Percentiles rank a stretch among this genome's conserved stretches.
Evolutionary conservation across 1,140 invertebrate species (phyloP).

Genomic region (Diachasma alloeum): DNA sequence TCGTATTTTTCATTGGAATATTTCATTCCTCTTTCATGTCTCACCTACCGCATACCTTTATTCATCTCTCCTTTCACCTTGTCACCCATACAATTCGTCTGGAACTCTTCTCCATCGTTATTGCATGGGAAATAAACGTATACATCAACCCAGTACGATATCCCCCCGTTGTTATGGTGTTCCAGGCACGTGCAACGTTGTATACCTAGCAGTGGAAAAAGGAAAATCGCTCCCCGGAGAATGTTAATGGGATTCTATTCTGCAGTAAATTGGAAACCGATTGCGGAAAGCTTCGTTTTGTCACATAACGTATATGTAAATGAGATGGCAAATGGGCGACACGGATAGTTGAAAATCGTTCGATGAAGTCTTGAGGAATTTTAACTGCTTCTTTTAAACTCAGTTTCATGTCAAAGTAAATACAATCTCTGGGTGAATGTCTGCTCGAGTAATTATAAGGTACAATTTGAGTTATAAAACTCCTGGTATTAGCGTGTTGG

Average conservation of each 20-base stretch:
- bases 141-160: conserved; percentile 1
- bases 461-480: conserved; percentile 49
- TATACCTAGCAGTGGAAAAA: not conserved
- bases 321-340: not conserved
- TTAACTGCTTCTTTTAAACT: not conserved
- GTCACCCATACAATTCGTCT: conserved; percentile 3
- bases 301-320: conserved; percentile 10
- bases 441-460: not conserved
- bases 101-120: not conserved
- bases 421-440: not conserved
- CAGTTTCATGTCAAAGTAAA: not conserved
- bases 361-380: not conserved
- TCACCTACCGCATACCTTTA: not conserved
- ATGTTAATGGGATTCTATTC: conserved; percentile 58
- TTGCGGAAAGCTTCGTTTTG: conserved; percentile 26
- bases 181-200: not conserved
- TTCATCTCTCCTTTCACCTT: conserved; percentile 25
- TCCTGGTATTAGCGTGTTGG: conserved; percentile 54
- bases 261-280: conserved; percentile 55
- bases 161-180: not conserved
- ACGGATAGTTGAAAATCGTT: not conserved
- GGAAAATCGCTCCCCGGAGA: conserved; percentile 19
- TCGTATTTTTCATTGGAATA: not conserved
- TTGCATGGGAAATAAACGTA: not conserved
- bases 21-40: not conserved